phyloP scores from a whole-genome alignment of 2,113 vertebrate species.

The Oostethus manadensis region DNA sequence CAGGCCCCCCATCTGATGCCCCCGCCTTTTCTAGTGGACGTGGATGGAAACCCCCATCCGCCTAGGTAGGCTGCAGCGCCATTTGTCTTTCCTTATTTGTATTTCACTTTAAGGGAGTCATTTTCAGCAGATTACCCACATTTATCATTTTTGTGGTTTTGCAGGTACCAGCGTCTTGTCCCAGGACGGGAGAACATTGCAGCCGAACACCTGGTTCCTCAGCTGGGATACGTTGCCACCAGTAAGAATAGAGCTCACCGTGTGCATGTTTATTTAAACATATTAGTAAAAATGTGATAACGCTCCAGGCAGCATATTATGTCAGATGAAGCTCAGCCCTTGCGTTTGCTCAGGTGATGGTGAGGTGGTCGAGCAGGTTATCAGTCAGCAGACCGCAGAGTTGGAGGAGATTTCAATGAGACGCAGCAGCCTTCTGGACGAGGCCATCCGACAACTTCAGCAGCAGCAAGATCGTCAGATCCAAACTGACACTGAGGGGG shows the following conservation, averaged over 20 bases:
- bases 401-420: slow-evolving; percentile 73
- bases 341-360: slow-evolving; percentile 78
- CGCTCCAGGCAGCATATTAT: neutral
- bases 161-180: slow-evolving; percentile 86
- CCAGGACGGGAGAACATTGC: slow-evolving; percentile 91
- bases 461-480: slow-evolving; percentile 77
- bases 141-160: neutral
- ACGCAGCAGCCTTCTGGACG: slow-evolving; percentile 79
- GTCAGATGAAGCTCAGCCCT: too few species aligned
- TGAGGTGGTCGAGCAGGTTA: slow-evolving; percentile 94
- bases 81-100: neutral
- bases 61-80: slow-evolving; percentile 67
- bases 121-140: too few species aligned
- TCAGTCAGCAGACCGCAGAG: slow-evolving; percentile 86
- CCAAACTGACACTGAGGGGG: slow-evolving; percentile 45
- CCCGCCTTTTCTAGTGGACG: slow-evolving; percentile 93
- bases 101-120: neutral
- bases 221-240: slow-evolving; percentile 93
- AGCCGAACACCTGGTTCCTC: slow-evolving; percentile 90
- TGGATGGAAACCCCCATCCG: slow-evolving; percentile 95
- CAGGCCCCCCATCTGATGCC: slow-evolving; percentile 98
- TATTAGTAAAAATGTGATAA: neutral
- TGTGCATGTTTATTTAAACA: neutral
- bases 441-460: slow-evolving; percentile 85
- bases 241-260: slow-evolving; percentile 69